These are phyloP conservation scores for Spondyliosoma cantharus DNA, from an alignment of 2,797 vertebrate genomes.

Conservation along the genomic window DNA sequence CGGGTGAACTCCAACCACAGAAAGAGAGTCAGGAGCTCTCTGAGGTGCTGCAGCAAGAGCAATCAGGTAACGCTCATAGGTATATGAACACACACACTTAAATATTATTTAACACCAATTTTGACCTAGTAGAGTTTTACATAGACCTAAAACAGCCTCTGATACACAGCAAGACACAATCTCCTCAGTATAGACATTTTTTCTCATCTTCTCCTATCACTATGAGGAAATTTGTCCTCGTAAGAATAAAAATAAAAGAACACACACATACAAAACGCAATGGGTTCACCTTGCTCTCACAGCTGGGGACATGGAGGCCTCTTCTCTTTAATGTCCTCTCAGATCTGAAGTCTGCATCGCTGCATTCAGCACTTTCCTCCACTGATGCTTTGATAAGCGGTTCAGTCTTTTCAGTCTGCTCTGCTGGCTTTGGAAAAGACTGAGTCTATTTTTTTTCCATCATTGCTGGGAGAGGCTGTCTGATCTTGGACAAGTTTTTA, in stretches of 20 bases:
- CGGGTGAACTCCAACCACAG: slow-evolving; percentile 42
- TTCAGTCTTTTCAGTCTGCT: slow-evolving; percentile 57
- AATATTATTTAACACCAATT: neutral
- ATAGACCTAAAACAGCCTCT: slow-evolving; percentile 20
- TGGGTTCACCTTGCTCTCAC: slow-evolving; percentile 72
- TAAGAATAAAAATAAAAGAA: slow-evolving; percentile 35
- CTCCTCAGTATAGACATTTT: slow-evolving; percentile 6
- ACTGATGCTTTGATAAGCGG: slow-evolving; percentile 71
- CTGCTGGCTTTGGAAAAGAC: slow-evolving; percentile 50
- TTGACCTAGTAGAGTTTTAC: neutral
- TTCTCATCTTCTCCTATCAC: slow-evolving; percentile 13
- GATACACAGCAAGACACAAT: slow-evolving; percentile 34
- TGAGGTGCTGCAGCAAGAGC: slow-evolving; percentile 34
- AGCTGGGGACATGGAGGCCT: slow-evolving; percentile 53
- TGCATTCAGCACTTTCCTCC: slow-evolving; percentile 69
- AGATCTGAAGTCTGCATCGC: slow-evolving; percentile 66
- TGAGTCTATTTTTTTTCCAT: slow-evolving; percentile 22
- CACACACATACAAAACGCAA: slow-evolving; percentile 11
- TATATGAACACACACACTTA: neutral
- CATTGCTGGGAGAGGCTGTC: slow-evolving; percentile 22
- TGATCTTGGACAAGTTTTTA: slow-evolving; percentile 29
- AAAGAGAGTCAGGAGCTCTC: slow-evolving; percentile 33
- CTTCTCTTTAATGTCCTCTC: slow-evolving; percentile 58
- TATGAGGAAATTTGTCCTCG: slow-evolving; percentile 47
- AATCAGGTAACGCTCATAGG: slow-evolving; percentile 44